Evolutionary conservation across 2,797 vertebrate genomes (phyloP).

Genomic region (Champsocephalus gunnari): DNA sequence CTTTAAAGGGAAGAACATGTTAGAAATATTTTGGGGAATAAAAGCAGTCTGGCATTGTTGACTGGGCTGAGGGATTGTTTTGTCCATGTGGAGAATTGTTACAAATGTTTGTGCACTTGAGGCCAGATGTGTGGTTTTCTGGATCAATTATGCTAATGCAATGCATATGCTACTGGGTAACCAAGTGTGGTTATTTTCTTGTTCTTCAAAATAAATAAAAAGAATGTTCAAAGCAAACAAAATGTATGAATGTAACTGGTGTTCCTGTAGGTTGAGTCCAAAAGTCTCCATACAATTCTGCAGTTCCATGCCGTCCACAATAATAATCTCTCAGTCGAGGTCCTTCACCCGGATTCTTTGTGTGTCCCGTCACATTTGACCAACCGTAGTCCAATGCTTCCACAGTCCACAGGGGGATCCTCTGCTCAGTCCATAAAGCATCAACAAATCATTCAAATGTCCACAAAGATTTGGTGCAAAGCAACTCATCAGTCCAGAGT

Average conservation of each 20-base stretch:
- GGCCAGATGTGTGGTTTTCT: neutral
- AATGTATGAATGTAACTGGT: neutral
- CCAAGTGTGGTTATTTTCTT: neutral
- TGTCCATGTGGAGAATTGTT: neutral
- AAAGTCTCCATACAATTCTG: neutral
- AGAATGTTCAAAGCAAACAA: no score
- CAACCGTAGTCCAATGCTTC: neutral
- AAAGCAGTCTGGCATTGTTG: neutral
- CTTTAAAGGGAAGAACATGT: neutral
- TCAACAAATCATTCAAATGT: constrained; percentile 2
- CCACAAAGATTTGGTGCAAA: neutral
- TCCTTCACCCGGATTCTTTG: neutral
- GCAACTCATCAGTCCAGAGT: neutral
- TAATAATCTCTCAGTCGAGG: neutral
- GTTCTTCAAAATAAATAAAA: no score
- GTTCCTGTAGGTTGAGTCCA: neutral
- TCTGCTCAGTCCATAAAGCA: neutral
- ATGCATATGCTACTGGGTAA: neutral
- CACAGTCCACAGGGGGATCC: neutral
- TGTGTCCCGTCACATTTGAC: neutral
- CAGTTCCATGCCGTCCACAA: neutral
- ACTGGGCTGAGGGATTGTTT: neutral
- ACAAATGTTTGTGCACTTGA: neutral
- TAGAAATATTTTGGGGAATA: neutral
- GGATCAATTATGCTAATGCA: neutral